Conservation (phyloP, 2,113 vertebrate genomes). For the Anarhynchus alexandrinus region DNA sequence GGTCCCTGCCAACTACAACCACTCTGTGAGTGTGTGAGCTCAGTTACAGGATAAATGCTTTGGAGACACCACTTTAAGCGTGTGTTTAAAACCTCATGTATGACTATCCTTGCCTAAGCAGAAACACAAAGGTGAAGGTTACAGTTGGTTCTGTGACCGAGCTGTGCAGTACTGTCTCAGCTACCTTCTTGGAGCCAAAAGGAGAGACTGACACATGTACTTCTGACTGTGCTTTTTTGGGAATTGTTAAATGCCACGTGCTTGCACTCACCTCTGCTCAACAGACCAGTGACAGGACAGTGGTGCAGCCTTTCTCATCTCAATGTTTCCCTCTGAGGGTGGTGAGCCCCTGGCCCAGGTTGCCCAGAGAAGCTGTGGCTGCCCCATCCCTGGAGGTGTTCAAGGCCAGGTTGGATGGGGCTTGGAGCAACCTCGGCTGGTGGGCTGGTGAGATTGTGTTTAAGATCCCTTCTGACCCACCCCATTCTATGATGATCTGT, state of each 20-base stretch:
- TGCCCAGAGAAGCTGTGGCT: too few relatives aligned
- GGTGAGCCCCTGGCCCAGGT: too few relatives aligned
- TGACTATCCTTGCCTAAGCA: neutral
- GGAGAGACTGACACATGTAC: too few relatives aligned
- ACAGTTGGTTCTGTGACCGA: neutral
- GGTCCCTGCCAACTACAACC: neutral
- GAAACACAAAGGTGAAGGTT: neutral
- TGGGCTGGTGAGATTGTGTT: too few relatives aligned
- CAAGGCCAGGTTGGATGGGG: too few relatives aligned
- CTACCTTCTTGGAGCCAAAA: neutral
- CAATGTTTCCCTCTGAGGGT: too few relatives aligned
- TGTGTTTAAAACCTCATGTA: neutral
- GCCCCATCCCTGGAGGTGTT: too few relatives aligned
- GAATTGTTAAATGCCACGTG: fast-evolving
- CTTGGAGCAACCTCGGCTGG: too few relatives aligned
- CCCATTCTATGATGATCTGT: neutral
- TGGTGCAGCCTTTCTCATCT: neutral
- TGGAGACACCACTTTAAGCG: neutral
- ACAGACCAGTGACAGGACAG: neutral
- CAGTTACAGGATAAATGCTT: neutral
- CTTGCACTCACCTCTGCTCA: neutral
- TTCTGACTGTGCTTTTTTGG: neutral
- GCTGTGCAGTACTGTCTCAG: neutral
- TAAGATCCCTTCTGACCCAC: too few relatives aligned
- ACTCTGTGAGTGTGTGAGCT: too few relatives aligned